Base-by-base conservation (phyloP, 2,113 vertebrate genomes). In the Hemichromis elongatus region DNA sequence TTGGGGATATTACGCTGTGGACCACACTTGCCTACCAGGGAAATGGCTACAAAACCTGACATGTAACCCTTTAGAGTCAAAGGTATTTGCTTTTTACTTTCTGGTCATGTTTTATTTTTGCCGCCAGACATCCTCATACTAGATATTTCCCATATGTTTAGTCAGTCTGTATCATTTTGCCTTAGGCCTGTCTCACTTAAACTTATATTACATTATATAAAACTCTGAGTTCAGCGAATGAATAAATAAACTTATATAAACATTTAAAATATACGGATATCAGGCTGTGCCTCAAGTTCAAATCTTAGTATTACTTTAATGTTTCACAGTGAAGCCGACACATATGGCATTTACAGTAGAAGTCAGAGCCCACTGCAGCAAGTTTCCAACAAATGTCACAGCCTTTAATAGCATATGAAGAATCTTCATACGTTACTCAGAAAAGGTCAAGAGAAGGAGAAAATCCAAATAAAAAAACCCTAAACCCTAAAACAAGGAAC, bases 401-500 rank as follows among this genome's bases (percentile, higher is more conserved):
- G 68, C 28, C 55, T 90, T 89, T 81, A 56, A 89, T 54, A 70
- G 42, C 24, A 21, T 53, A 85, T 82, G 47, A 89, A 57, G 30
- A 33, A 35, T 47, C 79, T 82, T 79, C 19, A 47, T 40, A 82
- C 35, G 86, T 77, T 19, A 77, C 70, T 50, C 37, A 4, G 11
- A 81, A 88, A 89, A 89, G 79, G 79, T 82, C 79, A 86, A 7
- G 18, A 61, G 28, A 53, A 42, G 19, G 9, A 79, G 85, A 79
- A n/a, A 45, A 45, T 70, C 37, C 66, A 16, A 52, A 4, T 24
- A 70, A 87, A 75, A 21, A 16, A 45, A n/a, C n/a, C n/a, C n/a
- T n/a, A n/a, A 5, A 6, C 9, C 59, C 59, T 30, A 63, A 82
- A 78, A 84, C 18, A 79, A 79, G 79, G 53, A n/a, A 30, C 30